These are phyloP conservation scores for Pachydiplax longipennis DNA, from an alignment of 2,888 invertebrate species.

Conservation along the genomic window DNA sequence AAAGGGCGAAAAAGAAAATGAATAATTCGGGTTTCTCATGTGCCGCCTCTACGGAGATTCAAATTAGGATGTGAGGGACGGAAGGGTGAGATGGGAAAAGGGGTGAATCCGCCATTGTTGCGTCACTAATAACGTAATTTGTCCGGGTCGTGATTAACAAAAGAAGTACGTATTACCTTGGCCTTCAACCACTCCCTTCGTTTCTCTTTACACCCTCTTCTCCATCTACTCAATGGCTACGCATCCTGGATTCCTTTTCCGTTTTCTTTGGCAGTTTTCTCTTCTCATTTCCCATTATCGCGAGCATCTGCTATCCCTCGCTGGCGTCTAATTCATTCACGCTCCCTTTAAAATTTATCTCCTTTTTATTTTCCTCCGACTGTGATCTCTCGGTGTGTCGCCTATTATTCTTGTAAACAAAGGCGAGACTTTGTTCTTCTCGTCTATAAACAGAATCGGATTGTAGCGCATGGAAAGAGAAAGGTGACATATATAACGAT, in stretches of 20 bases:
- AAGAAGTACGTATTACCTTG: neutral
- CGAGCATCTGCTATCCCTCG: neutral
- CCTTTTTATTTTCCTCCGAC: too few species aligned
- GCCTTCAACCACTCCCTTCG: neutral
- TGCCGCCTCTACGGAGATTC: neutral
- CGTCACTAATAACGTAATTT: neutral
- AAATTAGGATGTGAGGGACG: neutral
- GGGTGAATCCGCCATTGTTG: neutral
- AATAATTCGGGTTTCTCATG: neutral
- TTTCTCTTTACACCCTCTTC: neutral
- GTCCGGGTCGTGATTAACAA: neutral
- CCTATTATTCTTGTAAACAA: too few species aligned
- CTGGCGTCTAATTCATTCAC: neutral
- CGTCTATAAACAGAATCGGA: too few species aligned
- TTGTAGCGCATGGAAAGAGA: too few species aligned
- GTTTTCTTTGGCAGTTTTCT: neutral
- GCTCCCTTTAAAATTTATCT: neutral
- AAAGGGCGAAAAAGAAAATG: neutral
- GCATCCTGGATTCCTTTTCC: neutral
- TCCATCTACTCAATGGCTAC: neutral
- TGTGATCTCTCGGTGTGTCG: too few species aligned
- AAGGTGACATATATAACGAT: too few species aligned
- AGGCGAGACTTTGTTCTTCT: too few species aligned
- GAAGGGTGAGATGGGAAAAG: neutral
- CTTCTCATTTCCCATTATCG: neutral